Percentiles rank a stretch among this genome's conserved stretches.
These are phyloP conservation scores for Bombylius discolor DNA, from an alignment of 2,888 invertebrate genomes.

Conservation along the genomic window DNA sequence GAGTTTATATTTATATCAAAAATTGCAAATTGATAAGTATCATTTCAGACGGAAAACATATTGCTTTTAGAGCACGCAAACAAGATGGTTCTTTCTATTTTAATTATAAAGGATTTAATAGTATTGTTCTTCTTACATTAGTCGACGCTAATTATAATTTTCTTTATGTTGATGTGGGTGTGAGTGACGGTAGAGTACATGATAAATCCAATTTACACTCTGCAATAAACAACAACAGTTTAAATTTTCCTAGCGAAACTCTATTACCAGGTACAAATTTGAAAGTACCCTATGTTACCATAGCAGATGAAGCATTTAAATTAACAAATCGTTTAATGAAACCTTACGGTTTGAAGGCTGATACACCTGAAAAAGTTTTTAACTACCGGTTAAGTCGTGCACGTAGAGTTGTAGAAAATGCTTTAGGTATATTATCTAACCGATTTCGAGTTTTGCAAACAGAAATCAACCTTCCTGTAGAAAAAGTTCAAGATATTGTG, in stretches of 20 bases:
- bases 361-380: neutral
- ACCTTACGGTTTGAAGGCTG: too few species aligned
- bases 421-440: neutral
- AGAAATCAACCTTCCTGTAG: neutral
- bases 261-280: constrained; percentile 2
- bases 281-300: constrained; percentile 6
- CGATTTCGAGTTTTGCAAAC: neutral
- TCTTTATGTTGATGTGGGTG: constrained; percentile 16
- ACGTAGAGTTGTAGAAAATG: neutral
- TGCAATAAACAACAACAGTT: neutral
- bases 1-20: too few species aligned
- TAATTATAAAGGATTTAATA: constrained; percentile 21
- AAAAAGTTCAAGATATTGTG: neutral
- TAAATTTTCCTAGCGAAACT: constrained; percentile 6
- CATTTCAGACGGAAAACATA: constrained; percentile 21
- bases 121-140: constrained; percentile 16
- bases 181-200: constrained; percentile 9
- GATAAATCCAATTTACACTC: neutral
- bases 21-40: neutral
- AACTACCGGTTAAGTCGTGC: neutral
- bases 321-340: constrained; percentile 9
- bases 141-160: constrained; percentile 17
- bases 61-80: constrained; percentile 19
- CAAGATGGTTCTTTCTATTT: constrained; percentile 19
- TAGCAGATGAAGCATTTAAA: constrained; percentile 12